Conservation (phyloP, 1,140 invertebrate genomes). For the Ctenoplectra terminalis region DNA sequence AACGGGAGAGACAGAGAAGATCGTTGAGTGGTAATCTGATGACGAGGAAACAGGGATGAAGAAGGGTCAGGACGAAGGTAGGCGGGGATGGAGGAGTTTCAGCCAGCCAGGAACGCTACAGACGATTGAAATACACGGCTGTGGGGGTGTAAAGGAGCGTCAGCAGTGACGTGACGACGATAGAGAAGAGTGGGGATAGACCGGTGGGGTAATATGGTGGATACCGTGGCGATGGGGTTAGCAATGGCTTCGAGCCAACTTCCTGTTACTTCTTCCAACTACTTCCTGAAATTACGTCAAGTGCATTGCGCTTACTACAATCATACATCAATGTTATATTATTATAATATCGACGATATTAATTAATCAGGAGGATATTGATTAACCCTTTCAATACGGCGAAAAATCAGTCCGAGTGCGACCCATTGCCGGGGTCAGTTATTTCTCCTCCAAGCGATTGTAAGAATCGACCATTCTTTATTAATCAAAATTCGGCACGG, state of each 20-base stretch:
- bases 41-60: constrained; percentile 23
- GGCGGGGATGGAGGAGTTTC: neutral
- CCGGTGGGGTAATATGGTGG: constrained; percentile 17
- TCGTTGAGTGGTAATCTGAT: constrained; percentile 16
- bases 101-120: neutral
- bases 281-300: neutral
- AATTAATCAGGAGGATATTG: no score
- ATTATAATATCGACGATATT: no score
- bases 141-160: constrained; percentile 20
- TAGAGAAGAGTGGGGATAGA: neutral
- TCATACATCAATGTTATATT: no score
- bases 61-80: constrained; percentile 27
- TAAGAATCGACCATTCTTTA: no score
- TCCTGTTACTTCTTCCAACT: no score
- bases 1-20: neutral
- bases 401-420: no score
- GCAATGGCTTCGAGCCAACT: neutral
- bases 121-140: constrained; percentile 27
- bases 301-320: neutral
- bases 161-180: constrained; percentile 29
- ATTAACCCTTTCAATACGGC: no score
- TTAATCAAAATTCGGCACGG: no score
- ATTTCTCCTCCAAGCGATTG: no score
- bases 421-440: no score
- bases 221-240: neutral